Conservation (phyloP, 2,113 vertebrate species). For the Etheostoma cragini region DNA sequence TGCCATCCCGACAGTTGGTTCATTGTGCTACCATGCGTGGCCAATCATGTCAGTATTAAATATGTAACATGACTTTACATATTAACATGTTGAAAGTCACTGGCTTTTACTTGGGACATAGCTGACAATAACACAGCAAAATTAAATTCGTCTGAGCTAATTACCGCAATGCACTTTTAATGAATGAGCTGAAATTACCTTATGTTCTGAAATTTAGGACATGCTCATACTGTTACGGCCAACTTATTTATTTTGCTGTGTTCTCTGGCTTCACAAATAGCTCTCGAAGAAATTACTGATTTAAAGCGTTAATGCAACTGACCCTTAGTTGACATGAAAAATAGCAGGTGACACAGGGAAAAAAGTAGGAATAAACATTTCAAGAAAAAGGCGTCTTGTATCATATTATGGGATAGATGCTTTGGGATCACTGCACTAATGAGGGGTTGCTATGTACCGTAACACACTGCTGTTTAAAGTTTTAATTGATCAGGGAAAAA, state of each 20-base stretch:
- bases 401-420: too few species aligned
- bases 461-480: too few species aligned
- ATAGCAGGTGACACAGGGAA: too few species aligned
- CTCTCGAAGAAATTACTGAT: too few species aligned
- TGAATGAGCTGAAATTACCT: slow-evolving; percentile 40
- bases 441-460: too few species aligned
- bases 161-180: background rate
- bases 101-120: slow-evolving; percentile 48
- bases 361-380: too few species aligned
- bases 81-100: slow-evolving; percentile 39
- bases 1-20: slow-evolving; percentile 11
- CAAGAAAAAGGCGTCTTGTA: too few species aligned
- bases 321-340: too few species aligned
- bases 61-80: slow-evolving; percentile 42
- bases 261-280: too few species aligned
- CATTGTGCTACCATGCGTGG: background rate
- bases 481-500: too few species aligned
- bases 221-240: background rate
- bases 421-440: too few species aligned
- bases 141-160: slow-evolving; percentile 35
- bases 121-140: slow-evolving; percentile 13
- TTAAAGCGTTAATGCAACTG: too few species aligned
- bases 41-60: slow-evolving; percentile 25
- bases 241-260: background rate
- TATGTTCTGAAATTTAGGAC: background rate